phyloP scores from a whole-genome alignment of 2,888 invertebrate species.

The Cinara cedri region DNA sequence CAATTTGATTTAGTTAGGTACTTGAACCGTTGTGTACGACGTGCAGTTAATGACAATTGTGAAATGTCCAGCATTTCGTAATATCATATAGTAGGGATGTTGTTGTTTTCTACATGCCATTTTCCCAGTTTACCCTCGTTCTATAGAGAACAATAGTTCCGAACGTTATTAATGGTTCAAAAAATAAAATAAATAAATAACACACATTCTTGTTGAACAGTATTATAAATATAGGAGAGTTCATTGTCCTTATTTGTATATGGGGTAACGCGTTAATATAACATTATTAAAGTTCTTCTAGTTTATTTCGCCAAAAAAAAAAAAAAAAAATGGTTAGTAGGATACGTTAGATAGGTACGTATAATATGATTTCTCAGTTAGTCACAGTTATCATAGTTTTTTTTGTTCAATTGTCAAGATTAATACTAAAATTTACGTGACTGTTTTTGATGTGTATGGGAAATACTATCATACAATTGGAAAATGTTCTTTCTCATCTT shows the following conservation, averaged over 20 bases:
- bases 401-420: slow-evolving; percentile 6
- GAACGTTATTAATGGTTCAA: slow-evolving; percentile 15
- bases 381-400: not conserved
- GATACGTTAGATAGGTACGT: slow-evolving; percentile 3
- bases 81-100: slow-evolving; percentile 14
- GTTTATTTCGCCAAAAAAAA: not conserved
- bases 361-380: slow-evolving; percentile 24
- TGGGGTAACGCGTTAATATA: slow-evolving; percentile 11
- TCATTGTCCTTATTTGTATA: slow-evolving; percentile 33
- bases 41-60: slow-evolving; percentile 16
- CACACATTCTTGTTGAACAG: slow-evolving; percentile 15
- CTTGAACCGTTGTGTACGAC: slow-evolving; percentile 14
- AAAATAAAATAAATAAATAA: slow-evolving; percentile 9
- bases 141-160: slow-evolving; percentile 22
- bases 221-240: not conserved
- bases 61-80: slow-evolving; percentile 31
- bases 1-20: too few species aligned
- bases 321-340: too few species aligned
- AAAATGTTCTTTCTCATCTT: not conserved
- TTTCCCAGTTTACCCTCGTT: slow-evolving; percentile 11
- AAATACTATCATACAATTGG: not conserved
- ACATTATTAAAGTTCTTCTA: slow-evolving; percentile 36
- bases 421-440: not conserved
- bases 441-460: not conserved
- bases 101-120: slow-evolving; percentile 4